Evolutionary conservation across 2,888 invertebrate genomes (phyloP).

Genomic region (Dicyrtomina minuta): DNA sequence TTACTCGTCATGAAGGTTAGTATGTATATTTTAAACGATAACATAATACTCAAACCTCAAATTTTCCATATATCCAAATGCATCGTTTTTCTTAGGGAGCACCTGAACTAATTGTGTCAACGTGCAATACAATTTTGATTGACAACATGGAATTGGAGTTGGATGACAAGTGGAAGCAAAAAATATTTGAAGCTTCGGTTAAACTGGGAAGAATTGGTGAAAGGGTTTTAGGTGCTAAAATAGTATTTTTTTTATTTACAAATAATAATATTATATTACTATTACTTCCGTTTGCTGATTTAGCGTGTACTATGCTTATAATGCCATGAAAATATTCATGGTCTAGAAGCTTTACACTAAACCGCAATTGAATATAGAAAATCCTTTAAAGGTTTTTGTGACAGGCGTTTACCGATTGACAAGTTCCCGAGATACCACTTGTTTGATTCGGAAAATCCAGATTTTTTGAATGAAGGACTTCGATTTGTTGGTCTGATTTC

Average conservation of each 20-base stretch:
- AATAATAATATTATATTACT: no score
- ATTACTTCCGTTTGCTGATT: no score
- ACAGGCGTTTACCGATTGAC: slow-evolving; percentile 80
- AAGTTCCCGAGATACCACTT: slow-evolving; percentile 61
- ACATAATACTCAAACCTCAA: no score
- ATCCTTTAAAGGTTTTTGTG: no score
- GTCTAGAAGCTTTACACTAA: no score
- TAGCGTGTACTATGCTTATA: no score
- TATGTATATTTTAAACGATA: no score
- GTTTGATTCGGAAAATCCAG: slow-evolving; percentile 64
- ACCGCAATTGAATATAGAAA: no score
- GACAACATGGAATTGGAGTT: slow-evolving; percentile 62
- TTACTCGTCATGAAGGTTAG: slow-evolving; percentile 67
- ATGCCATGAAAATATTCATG: no score
- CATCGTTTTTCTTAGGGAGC: no score
- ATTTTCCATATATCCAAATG: no score
- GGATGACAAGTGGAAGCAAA: slow-evolving; percentile 60
- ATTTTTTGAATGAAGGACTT: slow-evolving; percentile 68
- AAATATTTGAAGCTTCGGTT: slow-evolving; percentile 68
- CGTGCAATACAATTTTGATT: slow-evolving; percentile 64
- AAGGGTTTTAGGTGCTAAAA: slow-evolving; percentile 75
- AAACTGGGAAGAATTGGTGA: slow-evolving; percentile 83
- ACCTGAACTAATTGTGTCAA: slow-evolving; percentile 68
- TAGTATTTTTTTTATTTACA: no score
- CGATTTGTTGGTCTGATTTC: slow-evolving; percentile 68